phyloP scores from a whole-genome alignment of 92 coral and sea anemone species.

The Epizoanthus rinbou region DNA sequence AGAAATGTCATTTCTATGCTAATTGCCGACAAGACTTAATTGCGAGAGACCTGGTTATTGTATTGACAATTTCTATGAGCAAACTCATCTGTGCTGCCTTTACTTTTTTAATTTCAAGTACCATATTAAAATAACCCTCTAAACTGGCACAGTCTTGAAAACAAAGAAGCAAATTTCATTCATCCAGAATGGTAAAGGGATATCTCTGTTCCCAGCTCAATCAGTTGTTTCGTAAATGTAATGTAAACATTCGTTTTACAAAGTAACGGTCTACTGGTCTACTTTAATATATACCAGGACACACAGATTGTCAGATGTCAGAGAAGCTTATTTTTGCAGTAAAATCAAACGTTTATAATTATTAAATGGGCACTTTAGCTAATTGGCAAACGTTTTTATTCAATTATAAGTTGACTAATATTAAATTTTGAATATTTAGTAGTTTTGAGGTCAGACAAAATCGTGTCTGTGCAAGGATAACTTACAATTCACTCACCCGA shows the following conservation, averaged over 20 bases:
- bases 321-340: too few species aligned
- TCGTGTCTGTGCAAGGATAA: not conserved
- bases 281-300: not conserved
- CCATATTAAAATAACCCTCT: not conserved
- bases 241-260: not conserved
- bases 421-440: not conserved
- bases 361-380: not conserved
- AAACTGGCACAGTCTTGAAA: conserved; percentile 8
- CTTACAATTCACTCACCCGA: conserved; percentile 47
- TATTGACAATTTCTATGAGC: not conserved
- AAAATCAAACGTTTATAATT: not conserved
- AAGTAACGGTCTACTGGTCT: not conserved
- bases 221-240: not conserved
- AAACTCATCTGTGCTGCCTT: not conserved
- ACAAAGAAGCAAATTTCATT: not conserved
- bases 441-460: not conserved
- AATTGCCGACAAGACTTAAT: not conserved
- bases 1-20: not conserved
- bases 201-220: not conserved
- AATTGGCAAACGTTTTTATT: not conserved
- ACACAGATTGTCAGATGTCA: too few species aligned
- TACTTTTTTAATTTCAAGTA: not conserved
- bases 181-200: not conserved
- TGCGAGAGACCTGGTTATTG: not conserved
- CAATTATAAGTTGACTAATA: not conserved